A percentile compares a stretch with the other conserved stretches of the same genome.
These are phyloP conservation scores for Tympanuchus pallidicinctus DNA, from an alignment of 2,113 vertebrate species.

Conservation along the genomic window DNA sequence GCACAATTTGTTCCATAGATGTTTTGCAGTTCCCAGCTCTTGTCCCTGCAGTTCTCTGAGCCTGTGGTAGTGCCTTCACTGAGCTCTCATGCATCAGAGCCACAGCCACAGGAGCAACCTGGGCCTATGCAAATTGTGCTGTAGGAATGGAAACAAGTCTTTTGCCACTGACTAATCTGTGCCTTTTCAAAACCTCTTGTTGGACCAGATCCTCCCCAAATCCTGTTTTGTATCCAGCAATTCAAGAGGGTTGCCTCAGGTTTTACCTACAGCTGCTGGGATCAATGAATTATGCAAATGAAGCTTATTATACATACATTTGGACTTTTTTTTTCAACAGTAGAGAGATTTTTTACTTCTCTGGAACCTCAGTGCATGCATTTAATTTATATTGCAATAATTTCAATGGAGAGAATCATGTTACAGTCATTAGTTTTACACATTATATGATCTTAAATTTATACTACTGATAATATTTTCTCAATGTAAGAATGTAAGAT, in stretches of 20 bases:
- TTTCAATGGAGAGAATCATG: neutral
- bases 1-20: neutral
- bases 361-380: neutral
- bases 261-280: neutral
- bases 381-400: slow-evolving; percentile 1
- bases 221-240: neutral
- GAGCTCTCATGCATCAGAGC: accelerated
- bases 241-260: neutral
- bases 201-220: neutral
- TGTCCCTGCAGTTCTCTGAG: neutral
- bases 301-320: neutral
- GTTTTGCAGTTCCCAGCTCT: neutral
- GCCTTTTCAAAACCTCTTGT: neutral
- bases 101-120: neutral
- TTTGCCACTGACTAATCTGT: neutral
- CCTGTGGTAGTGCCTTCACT: neutral
- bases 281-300: neutral
- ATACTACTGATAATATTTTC: neutral
- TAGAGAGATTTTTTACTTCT: neutral
- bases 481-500: neutral
- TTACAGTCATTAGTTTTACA: neutral
- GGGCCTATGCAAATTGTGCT: accelerated
- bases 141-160: neutral
- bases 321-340: neutral
- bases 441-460: neutral